Base-by-base conservation (phyloP, 2,797 vertebrate species). In the Miichthys miiuy region DNA sequence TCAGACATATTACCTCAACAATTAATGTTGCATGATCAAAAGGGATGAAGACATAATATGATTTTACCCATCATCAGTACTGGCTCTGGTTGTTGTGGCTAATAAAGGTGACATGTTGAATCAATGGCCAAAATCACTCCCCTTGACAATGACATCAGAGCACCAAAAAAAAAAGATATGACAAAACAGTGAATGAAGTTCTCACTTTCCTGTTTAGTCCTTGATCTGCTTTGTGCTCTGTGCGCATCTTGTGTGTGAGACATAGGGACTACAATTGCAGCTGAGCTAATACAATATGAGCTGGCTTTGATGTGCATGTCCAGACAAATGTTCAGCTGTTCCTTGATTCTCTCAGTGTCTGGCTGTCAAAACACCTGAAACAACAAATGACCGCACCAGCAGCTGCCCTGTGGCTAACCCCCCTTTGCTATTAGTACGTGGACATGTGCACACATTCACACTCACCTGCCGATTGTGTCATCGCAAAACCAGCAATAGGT, bases 311-410 rank as follows among this genome's bases (percentile, higher is more conserved):
- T 85, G 87, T 73, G 30, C 47, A 18, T 17, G 71, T 62, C 61
- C 69, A 54, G 72, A 82, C 84, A 79, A 84, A 81, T 48, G 72
- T 76, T 88, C 81, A 88, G 80, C 87, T 88, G 82, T 57, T 78
- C 69, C 68, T 66, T 80, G 48, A 67, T 72, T 73, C 72, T 79
- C 79, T 87, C 74, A 57, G 56, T 11, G 67, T 66, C 81, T 82
- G 69, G 21, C 77, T 57, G 81, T 87, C 77, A 79, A 74, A 87
- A 80, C 90, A 92, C 88, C 87, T 91, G 87, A 92, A 90, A 89
- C 80, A 91, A 89, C 88, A 89, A 73, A 85, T 87, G 89, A 88
- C 68, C 77, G n/a, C 84, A 83, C 46, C 76, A 42, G 74, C 86
- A 90, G 89, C 88, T 87, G 89, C 74, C 72, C 68, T 1, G n/a